A percentile compares a stretch with the other conserved stretches of the same genome.
Conservation (phyloP, 2,888 invertebrate species). For the Desoria tigrina region DNA sequence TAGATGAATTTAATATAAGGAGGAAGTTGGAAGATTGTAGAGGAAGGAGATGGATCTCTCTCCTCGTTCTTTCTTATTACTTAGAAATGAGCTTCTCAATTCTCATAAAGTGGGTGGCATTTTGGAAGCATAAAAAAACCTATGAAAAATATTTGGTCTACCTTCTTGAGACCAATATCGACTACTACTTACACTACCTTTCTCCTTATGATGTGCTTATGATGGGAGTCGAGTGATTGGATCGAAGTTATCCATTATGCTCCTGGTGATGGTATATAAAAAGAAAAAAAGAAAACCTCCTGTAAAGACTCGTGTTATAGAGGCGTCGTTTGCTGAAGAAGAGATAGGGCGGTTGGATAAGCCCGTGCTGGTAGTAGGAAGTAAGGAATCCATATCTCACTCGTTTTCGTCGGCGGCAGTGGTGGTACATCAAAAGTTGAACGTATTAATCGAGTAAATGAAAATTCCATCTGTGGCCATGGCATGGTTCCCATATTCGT, state of each 20-base stretch:
- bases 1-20: conserved; percentile 9
- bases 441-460: conserved; percentile 42
- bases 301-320: no score
- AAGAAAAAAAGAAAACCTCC: no score
- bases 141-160: conserved; percentile 2
- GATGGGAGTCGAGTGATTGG: no score
- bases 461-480: conserved; percentile 44
- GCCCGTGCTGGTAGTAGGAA: no score
- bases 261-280: no score
- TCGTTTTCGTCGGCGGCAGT: not conserved
- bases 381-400: no score
- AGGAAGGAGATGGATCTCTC: conserved; percentile 11
- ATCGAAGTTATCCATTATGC: no score
- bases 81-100: not conserved
- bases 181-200: no score
- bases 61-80: not conserved
- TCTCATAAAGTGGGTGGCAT: conserved; percentile 10
- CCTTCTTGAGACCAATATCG: not conserved
- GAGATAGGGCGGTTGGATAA: no score
- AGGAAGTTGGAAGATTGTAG: not conserved
- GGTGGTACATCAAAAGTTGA: conserved; percentile 14
- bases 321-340: no score
- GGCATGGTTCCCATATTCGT: conserved; percentile 12
- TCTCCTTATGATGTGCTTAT: no score
- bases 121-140: not conserved